These are phyloP conservation scores for Leptothorax acervorum DNA, from an alignment of 2,888 invertebrate genomes.

Conservation along the genomic window DNA sequence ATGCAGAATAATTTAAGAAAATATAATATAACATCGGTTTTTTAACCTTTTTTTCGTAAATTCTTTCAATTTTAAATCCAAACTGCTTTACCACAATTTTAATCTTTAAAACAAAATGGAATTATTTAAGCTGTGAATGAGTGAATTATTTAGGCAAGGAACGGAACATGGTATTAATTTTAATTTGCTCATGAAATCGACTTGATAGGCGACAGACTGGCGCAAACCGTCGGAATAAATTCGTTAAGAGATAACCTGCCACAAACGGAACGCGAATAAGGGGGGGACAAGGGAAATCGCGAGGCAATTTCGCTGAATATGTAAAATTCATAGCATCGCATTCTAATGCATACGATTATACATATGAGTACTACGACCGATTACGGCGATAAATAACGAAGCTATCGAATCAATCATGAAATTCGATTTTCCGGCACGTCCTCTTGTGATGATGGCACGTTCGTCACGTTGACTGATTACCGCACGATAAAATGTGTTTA, in stretches of 20 bases:
- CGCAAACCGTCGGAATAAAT: slow-evolving; percentile 31
- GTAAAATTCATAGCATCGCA: slow-evolving; percentile 45
- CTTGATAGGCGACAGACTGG: background rate
- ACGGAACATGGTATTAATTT: background rate
- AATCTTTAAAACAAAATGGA: slow-evolving; percentile 3
- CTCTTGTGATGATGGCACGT: slow-evolving; percentile 15
- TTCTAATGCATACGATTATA: slow-evolving; percentile 46
- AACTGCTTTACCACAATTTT: background rate
- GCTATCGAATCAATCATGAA: slow-evolving; percentile 35
- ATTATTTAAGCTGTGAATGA: background rate
- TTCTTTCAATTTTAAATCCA: background rate
- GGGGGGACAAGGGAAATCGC: background rate
- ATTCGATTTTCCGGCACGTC: slow-evolving; percentile 24
- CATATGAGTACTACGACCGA: background rate
- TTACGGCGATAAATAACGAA: slow-evolving; percentile 37
- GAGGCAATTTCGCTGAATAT: slow-evolving; percentile 53
- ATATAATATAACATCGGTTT: too few relatives aligned
- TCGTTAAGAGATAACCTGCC: slow-evolving; percentile 15
- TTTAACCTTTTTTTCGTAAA: background rate
- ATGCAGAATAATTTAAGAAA: background rate
- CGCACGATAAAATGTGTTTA: background rate
- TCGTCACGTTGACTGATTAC: background rate
- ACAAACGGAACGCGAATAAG: slow-evolving; percentile 18
- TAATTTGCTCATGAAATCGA: slow-evolving; percentile 3
- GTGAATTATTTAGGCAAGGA: background rate